Conservation (phyloP, 30 jellyfish, hydroid and myxozoan species). For the Cassiopea xamachana region DNA sequence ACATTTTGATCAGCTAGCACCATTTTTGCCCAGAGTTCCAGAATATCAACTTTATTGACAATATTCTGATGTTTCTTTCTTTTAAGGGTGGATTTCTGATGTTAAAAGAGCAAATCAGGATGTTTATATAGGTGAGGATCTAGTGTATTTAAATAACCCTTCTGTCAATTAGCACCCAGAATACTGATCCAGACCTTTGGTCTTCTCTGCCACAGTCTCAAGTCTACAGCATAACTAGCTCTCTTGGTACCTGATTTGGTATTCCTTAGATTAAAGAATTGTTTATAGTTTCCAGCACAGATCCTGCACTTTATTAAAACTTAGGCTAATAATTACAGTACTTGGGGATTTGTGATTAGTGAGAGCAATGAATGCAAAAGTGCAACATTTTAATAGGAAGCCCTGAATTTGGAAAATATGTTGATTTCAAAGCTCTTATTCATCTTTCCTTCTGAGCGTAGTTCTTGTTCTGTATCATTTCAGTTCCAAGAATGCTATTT, state of each 20-base stretch:
- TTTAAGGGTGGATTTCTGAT: conserved; percentile 68
- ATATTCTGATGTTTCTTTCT: too few species aligned
- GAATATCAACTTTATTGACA: too few species aligned
- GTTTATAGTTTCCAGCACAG: not conserved
- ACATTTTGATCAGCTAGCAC: too few species aligned
- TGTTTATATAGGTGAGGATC: conserved; percentile 21
- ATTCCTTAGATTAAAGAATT: not conserved
- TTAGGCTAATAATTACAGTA: not conserved
- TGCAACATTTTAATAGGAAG: too few species aligned
- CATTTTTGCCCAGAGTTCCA: too few species aligned
- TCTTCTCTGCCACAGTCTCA: not conserved
- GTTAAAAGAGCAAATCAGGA: conserved; percentile 42
- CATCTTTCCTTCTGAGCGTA: not conserved
- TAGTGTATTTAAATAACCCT: too few species aligned
- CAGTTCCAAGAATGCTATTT: conserved; percentile 87
- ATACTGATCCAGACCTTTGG: not conserved
- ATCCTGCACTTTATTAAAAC: not conserved
- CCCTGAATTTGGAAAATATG: too few species aligned
- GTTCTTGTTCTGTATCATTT: not conserved
- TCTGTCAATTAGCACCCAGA: too few species aligned
- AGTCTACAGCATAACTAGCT: not conserved
- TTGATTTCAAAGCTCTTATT: too few species aligned
- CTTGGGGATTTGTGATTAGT: too few species aligned
- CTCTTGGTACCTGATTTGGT: not conserved
- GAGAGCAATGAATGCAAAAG: too few species aligned